Evolutionary conservation across 2,113 vertebrate species (phyloP), one percentile per base, ranked within the genome.

Genomic region (Atractosteus spatula): DNA sequence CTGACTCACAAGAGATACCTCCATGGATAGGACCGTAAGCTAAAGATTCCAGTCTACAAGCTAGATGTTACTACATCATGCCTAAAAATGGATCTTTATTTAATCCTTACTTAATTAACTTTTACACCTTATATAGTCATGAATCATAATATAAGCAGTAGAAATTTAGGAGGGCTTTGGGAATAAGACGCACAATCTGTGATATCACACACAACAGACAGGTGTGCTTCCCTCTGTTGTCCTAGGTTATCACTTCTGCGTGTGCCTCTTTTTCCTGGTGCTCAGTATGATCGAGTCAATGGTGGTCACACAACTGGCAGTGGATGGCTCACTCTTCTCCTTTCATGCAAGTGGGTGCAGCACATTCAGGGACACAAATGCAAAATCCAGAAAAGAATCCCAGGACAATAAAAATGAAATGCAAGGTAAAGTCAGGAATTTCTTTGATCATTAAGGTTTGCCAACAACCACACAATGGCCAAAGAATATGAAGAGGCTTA

Each of bases 221-320:
- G 1, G 29, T 29, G 41, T 67, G 8, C 1, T 12, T 47, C 12
- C 43, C 11, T 71, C 41, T 77, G 10, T 76, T 13, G 11, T 62
- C 59, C 54, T n/a, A 92, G 91, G 85, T 59, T 74, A 69, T 57
- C 90, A 92, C 82, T 91, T 89, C 76, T 85, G 83, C 3, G 8
- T 87, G 63, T 89, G 86, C 42, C 77, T 91, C 73, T n/a, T 87
- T 42, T 2, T 87, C 16, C 13, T 92, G 85, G 76, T 91, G 55
- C 0, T 85, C 17, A 92, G 88, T 74, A 91, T 87, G 87, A 71
- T 90, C 69, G 71, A 72, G 17, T 89, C 88, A 47, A 77, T 91
- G 77, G 8, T 90, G 72, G 70, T 87, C 55, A 89, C 87, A 3
- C 76, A 81, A 2, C 43, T 91, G 67, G 72, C 80, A 51, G 59